Conservation (phyloP, 2,797 vertebrate genomes). For the Spea hammondii region DNA sequence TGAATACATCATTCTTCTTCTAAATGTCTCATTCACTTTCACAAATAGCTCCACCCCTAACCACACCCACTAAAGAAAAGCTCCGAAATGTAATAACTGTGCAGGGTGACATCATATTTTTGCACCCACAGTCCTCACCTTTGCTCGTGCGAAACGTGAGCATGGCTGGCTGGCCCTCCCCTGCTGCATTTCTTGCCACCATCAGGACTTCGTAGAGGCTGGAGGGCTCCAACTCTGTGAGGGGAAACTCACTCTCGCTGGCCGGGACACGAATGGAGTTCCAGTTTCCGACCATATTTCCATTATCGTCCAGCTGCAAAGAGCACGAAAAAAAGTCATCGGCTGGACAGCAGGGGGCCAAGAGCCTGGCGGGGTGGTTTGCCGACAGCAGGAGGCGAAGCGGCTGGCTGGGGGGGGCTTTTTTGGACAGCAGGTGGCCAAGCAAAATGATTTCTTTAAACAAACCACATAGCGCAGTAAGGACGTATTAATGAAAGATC, state of each 20-base stretch:
- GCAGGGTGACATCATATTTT: background rate
- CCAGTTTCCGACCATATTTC: slow-evolving; percentile 76
- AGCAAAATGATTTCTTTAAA: too few relatives aligned
- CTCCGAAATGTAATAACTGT: too few relatives aligned
- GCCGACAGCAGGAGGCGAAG: too few relatives aligned
- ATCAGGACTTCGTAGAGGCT: slow-evolving; percentile 96
- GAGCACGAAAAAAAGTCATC: background rate
- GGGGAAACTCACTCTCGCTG: slow-evolving; percentile 86
- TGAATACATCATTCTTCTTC: too few relatives aligned
- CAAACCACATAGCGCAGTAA: too few relatives aligned
- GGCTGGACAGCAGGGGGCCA: background rate
- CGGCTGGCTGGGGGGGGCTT: too few relatives aligned
- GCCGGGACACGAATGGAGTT: slow-evolving; percentile 90
- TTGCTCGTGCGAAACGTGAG: slow-evolving; percentile 96
- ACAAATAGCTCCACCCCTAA: too few relatives aligned
- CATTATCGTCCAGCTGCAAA: slow-evolving; percentile 81
- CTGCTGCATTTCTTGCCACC: slow-evolving; percentile 85
- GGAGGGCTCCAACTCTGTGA: slow-evolving; percentile 87
- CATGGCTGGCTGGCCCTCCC: slow-evolving; percentile 95
- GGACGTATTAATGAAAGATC: too few relatives aligned
- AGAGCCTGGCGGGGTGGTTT: too few relatives aligned
- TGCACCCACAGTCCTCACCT: slow-evolving; percentile 68
- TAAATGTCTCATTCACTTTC: too few relatives aligned
- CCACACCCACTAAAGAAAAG: too few relatives aligned
- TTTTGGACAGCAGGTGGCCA: too few relatives aligned